phyloP scores from a whole-genome alignment of 2,113 vertebrate species.

The Prochilodus magdalenae region DNA sequence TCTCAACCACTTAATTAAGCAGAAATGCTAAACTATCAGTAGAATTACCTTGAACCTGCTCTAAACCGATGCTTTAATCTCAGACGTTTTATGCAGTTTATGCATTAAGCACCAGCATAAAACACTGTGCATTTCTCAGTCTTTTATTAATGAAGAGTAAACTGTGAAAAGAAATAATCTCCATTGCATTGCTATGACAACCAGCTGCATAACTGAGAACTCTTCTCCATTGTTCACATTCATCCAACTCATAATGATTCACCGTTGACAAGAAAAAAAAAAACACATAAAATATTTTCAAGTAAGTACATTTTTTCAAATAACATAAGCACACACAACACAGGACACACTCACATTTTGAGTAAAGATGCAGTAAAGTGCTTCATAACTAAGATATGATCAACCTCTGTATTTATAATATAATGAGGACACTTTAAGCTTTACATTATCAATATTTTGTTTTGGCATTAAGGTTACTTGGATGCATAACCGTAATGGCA shows the following conservation, averaged over 20 bases:
- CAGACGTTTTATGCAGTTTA: not conserved
- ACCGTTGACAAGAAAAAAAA: not conserved
- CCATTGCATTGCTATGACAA: slow-evolving; percentile 9
- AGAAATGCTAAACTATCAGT: too few species aligned
- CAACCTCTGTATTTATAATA: not conserved
- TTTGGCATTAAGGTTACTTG: too few species aligned
- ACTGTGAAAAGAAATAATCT: not conserved
- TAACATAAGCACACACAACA: not conserved
- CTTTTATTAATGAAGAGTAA: slow-evolving; percentile 1
- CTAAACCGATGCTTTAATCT: not conserved
- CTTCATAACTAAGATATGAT: not conserved
- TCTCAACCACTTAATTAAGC: too few species aligned
- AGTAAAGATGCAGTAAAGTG: slow-evolving; percentile 2
- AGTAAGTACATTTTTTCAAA: not conserved
- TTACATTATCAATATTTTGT: not conserved
- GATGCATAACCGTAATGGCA: not conserved
- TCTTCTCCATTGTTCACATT: slow-evolving; percentile 41
- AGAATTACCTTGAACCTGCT: not conserved
- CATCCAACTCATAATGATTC: not conserved
- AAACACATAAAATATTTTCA: not conserved
- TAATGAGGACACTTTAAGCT: not conserved
- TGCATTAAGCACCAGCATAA: not conserved
- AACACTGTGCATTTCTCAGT: not conserved
- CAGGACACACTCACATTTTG: not conserved
- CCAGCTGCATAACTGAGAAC: slow-evolving; percentile 31